Conservation (phyloP, 2,797 vertebrate genomes). For the Gila robusta region DNA sequence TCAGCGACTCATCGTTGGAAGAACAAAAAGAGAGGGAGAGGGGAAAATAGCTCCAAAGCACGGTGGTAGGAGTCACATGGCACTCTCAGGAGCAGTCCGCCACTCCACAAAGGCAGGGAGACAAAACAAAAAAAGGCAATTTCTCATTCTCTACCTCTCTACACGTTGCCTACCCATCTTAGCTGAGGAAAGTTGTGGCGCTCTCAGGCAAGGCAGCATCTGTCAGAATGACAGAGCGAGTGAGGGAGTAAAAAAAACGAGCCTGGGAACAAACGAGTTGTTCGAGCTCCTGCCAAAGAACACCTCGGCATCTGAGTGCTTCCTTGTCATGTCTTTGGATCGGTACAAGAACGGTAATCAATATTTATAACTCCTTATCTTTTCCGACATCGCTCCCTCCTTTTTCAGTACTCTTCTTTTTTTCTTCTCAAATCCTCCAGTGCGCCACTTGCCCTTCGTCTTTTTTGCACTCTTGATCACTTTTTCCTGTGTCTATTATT, state of each 20-base stretch:
- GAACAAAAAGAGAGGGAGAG: conserved; percentile 42
- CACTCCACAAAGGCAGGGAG: conserved; percentile 49
- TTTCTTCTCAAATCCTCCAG: conserved; percentile 29
- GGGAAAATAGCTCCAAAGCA: conserved; percentile 58
- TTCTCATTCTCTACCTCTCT: conserved; percentile 36
- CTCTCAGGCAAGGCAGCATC: conserved; percentile 48
- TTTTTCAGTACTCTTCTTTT: conserved; percentile 41
- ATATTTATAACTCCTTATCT: conserved; percentile 66
- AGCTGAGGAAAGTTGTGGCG: conserved; percentile 60
- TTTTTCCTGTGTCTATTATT: conserved; percentile 8
- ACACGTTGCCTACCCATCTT: conserved; percentile 51
- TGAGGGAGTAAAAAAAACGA: background rate
- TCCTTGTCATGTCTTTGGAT: conserved; percentile 63
- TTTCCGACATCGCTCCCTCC: conserved; percentile 20
- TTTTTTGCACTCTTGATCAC: conserved; percentile 11
- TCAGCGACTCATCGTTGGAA: conserved; percentile 75
- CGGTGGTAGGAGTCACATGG: conserved; percentile 77
- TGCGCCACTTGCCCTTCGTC: background rate
- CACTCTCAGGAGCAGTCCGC: conserved; percentile 55
- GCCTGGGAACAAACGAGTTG: conserved; percentile 21
- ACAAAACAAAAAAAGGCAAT: conserved; percentile 44
- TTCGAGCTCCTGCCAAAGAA: conserved; percentile 41
- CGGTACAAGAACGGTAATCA: conserved; percentile 61
- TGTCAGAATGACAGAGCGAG: conserved; percentile 37
- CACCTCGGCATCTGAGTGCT: conserved; percentile 33